These are phyloP conservation scores for Ceratothoa steindachneri DNA, from an alignment of 2,888 invertebrate genomes.

Conservation along the genomic window DNA sequence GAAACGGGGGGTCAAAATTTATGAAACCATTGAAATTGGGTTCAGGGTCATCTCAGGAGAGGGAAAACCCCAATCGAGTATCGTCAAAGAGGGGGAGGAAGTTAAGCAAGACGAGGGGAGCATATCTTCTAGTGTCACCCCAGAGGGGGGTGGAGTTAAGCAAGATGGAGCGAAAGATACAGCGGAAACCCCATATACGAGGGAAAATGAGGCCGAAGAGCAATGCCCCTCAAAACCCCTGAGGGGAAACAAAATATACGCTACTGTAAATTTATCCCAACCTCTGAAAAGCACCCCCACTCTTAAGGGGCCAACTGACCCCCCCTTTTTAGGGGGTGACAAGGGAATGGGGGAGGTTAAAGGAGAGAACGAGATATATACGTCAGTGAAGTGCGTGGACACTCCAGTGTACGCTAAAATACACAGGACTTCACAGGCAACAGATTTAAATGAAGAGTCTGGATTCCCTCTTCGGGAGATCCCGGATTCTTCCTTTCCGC, in stretches of 20 bases:
- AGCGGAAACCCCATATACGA: neutral
- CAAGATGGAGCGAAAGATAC: neutral
- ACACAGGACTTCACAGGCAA: neutral
- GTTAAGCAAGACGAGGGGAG: neutral
- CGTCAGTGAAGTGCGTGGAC: neutral
- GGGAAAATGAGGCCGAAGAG: neutral
- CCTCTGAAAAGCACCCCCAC: neutral
- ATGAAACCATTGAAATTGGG: conserved; percentile 12
- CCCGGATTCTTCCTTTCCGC: conserved; percentile 11
- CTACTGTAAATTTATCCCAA: conserved; percentile 16
- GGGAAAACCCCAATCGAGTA: neutral
- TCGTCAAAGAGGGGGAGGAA: neutral
- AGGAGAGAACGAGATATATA: neutral
- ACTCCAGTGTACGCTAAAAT: neutral
- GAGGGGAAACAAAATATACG: conserved; percentile 26
- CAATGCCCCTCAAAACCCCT: conserved; percentile 7
- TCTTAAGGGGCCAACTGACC: neutral
- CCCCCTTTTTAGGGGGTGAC: neutral
- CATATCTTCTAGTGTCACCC: neutral
- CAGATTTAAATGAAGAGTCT: neutral
- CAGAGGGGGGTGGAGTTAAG: neutral
- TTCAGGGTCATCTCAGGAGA: neutral
- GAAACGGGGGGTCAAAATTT: conserved; percentile 21
- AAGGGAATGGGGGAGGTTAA: neutral
- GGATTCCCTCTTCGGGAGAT: neutral